Evolutionary conservation across 2,888 invertebrate genomes (phyloP), one percentile per base, ranked within the genome.

Genomic region (Oasisia sp.): DNA sequence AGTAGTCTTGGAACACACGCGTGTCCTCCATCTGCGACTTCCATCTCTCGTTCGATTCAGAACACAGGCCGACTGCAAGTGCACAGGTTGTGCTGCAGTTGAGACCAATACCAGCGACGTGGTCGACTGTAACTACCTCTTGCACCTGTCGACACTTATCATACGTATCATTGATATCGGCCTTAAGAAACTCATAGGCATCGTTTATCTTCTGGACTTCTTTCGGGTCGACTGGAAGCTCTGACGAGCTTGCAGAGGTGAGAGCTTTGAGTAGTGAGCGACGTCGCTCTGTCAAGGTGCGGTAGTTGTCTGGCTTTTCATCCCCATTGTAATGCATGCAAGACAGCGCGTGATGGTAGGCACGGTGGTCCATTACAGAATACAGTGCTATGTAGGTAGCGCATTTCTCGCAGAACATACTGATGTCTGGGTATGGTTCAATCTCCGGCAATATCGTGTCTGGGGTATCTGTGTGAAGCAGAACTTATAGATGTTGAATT

Each of bases 21-120:
- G 95, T 94, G 93, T 96, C 96, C 92, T 96, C 96, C 96, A 96
- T 96, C 32, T 94, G 92, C 27, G 94, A 95, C 92, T 96, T 96
- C 95, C 95, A 96, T 11, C 93, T 93, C 14, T 94, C 94, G 92
- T 96, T 96, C 92, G 0, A 94, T 94, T 93, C 95, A 90, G 58
- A 94, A 89, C 95, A 95, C 50, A 91, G 89, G 14, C 93, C 93
- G 0, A 93, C 92, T 89, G 95, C 95, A 90, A 94, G 92, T 0
- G 94, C 94, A 93, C 95, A 95, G 0, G 93, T 92, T 14, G 94
- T 94, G 91, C 94, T 95, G 92, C 95, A 95, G 92, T 94, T 95
- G 45, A 95, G 93, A 1, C 95, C 94, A 1, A 94, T 92, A 8
- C 95, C 95, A n/a, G 93, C 91, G 32, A 96, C 95, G 32, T 94